Percentiles rank a stretch among this genome's conserved stretches.
These are phyloP conservation scores for Diaperis boleti DNA, from an alignment of 2,888 invertebrate species.

Conservation along the genomic window DNA sequence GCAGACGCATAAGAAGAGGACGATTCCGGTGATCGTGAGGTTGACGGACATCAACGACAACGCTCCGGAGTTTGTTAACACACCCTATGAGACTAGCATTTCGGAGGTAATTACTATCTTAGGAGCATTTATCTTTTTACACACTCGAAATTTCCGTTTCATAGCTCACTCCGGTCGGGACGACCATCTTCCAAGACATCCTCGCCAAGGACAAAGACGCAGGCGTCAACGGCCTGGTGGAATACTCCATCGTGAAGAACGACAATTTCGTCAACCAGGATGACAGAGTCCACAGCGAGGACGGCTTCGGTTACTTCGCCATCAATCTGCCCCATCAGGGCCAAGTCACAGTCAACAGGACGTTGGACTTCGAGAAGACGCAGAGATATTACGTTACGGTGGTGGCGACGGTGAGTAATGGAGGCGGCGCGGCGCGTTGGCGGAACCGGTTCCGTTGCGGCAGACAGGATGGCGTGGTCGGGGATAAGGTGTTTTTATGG, in stretches of 20 bases:
- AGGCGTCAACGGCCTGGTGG: conserved; percentile 89
- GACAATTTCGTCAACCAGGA: conserved; percentile 71
- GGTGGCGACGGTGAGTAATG: conserved; percentile 89
- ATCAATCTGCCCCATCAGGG: conserved; percentile 92
- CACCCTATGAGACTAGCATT: conserved; percentile 85
- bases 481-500: no score
- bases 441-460: conserved; percentile 4
- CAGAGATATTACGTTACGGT: conserved; percentile 90
- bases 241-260: conserved; percentile 85
- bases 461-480: background rate
- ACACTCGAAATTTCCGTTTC: conserved; percentile 42
- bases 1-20: conserved; percentile 83
- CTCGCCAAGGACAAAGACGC: conserved; percentile 86
- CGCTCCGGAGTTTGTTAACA: conserved; percentile 85
- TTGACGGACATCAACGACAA: conserved; percentile 94
- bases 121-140: no score
- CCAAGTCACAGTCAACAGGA: conserved; percentile 86
- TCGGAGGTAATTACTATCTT: conserved; percentile 92
- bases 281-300: conserved; percentile 74
- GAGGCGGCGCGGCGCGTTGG: no score
- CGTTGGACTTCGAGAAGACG: conserved; percentile 88
- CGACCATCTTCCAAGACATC: conserved; percentile 86
- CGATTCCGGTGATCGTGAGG: conserved; percentile 89
- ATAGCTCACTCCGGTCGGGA: conserved; percentile 87
- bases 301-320: conserved; percentile 86